Percentiles rank a stretch among this genome's conserved stretches.
Conservation (phyloP, 2,113 vertebrate genomes). For the Myiozetetes cayanensis region DNA sequence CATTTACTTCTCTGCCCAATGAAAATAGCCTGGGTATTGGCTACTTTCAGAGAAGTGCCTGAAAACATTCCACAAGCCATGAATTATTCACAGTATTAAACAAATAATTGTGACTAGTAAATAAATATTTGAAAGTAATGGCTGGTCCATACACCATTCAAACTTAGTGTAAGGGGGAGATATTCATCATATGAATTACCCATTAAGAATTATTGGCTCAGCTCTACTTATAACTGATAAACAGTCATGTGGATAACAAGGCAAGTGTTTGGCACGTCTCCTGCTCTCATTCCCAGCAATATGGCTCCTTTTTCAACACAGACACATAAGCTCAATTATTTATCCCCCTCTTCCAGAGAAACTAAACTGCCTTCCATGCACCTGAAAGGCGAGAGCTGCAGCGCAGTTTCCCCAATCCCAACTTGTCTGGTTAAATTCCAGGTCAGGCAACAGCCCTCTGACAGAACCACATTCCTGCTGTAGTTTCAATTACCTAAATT, state of each 20-base stretch:
- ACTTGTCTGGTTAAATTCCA: conserved; percentile 67
- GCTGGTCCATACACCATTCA: conserved; percentile 50
- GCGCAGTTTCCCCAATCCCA: not conserved
- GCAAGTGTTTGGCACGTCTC: conserved; percentile 49
- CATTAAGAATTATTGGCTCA: conserved; percentile 62
- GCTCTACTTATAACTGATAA: conserved; percentile 56
- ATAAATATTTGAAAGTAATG: conserved; percentile 68
- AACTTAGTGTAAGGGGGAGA: conserved; percentile 36
- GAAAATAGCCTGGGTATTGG: conserved; percentile 58
- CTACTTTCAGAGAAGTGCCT: conserved; percentile 53
- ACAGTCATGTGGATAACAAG: conserved; percentile 55
- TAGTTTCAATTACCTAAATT: conserved; percentile 67
- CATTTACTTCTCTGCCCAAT: conserved; percentile 50
- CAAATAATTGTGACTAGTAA: conserved; percentile 69
- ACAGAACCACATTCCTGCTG: conserved; percentile 63
- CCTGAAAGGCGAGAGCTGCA: conserved; percentile 43
- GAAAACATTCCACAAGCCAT: conserved; percentile 59
- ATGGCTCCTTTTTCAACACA: conserved; percentile 55
- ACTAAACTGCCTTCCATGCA: conserved; percentile 25
- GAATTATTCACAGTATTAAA: conserved; percentile 65
- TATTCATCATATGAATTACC: conserved; percentile 66
- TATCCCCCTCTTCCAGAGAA: not conserved
- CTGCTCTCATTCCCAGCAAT: conserved; percentile 46
- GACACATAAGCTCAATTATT: conserved; percentile 38
- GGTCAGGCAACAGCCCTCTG: conserved; percentile 49